These are phyloP conservation scores for Drosophila pseudoobscura DNA, from an alignment of 1,140 invertebrate species.

Conservation along the genomic window DNA sequence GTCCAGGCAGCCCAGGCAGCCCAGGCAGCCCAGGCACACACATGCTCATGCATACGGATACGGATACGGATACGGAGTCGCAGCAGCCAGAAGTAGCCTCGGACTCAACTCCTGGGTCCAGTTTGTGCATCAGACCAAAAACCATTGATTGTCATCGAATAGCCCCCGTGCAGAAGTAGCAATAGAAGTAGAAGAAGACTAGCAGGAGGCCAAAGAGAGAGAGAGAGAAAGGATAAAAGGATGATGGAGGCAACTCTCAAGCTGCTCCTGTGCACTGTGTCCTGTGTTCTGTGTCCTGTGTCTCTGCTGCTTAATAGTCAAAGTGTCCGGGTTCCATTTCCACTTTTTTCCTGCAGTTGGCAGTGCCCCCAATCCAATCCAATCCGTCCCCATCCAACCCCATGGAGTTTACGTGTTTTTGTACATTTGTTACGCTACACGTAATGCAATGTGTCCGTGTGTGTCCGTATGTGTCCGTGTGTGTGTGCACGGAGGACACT, in stretches of 20 bases:
- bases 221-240: conserved; percentile 23
- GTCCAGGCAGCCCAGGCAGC: conserved; percentile 18
- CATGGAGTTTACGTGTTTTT: conserved; percentile 72
- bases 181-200: not conserved
- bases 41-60: conserved; percentile 56
- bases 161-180: conserved; percentile 43
- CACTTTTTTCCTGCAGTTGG: conserved; percentile 52
- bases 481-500: not conserved
- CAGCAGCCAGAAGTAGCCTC: conserved; percentile 52
- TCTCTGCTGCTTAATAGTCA: conserved; percentile 56
- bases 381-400: conserved; percentile 10
- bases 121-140: conserved; percentile 79
- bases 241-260: conserved; percentile 31
- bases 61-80: conserved; percentile 8
- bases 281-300: conserved; percentile 23
- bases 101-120: conserved; percentile 30
- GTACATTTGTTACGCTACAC: conserved; percentile 81
- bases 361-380: conserved; percentile 21
- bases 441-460: conserved; percentile 69
- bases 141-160: conserved; percentile 83
- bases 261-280: conserved; percentile 18
- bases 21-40: conserved; percentile 31
- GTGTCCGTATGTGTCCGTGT: not conserved
- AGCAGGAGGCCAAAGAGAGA: not conserved
- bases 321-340: conserved; percentile 61